Evolutionary conservation across 1,140 invertebrate species (phyloP).

Genomic region (Drosophila funebris): DNA sequence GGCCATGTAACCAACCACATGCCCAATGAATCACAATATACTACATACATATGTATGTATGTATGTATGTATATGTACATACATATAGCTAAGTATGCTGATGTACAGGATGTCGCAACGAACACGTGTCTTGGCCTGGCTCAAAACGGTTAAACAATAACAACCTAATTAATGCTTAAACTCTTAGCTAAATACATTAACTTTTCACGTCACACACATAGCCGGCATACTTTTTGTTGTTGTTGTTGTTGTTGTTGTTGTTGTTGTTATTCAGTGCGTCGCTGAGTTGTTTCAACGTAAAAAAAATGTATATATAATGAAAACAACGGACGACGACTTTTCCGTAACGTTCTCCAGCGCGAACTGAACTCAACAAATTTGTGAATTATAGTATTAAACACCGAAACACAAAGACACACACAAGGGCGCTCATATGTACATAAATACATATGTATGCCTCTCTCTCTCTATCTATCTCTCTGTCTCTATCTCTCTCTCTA

Average conservation of each 20-base stretch:
- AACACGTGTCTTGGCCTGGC: constrained; percentile 9
- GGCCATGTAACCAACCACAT: background rate
- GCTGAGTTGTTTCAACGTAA: constrained; percentile 2
- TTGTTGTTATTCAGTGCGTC: background rate
- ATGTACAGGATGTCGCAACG: background rate
- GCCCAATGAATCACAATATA: background rate
- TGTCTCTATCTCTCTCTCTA: background rate
- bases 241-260: background rate
- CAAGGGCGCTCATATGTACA: background rate
- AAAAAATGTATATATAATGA: constrained; percentile 17
- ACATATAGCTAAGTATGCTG: background rate
- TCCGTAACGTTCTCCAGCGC: constrained; percentile 78
- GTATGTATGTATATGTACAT: background rate
- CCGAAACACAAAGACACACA: constrained; percentile 31
- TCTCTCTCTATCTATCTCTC: background rate
- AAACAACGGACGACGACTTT: constrained; percentile 58
- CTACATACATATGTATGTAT: background rate
- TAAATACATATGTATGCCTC: background rate
- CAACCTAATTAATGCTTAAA: constrained; percentile 14
- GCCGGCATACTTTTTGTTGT: constrained; percentile 19
- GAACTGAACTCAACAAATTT: constrained; percentile 76
- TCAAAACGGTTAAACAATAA: background rate
- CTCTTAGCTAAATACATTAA: constrained; percentile 15
- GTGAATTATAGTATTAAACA: constrained; percentile 77
- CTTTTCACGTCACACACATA: constrained; percentile 13